Base-by-base conservation (phyloP, 1,140 invertebrate species). In the Drosophila gunungcola region DNA sequence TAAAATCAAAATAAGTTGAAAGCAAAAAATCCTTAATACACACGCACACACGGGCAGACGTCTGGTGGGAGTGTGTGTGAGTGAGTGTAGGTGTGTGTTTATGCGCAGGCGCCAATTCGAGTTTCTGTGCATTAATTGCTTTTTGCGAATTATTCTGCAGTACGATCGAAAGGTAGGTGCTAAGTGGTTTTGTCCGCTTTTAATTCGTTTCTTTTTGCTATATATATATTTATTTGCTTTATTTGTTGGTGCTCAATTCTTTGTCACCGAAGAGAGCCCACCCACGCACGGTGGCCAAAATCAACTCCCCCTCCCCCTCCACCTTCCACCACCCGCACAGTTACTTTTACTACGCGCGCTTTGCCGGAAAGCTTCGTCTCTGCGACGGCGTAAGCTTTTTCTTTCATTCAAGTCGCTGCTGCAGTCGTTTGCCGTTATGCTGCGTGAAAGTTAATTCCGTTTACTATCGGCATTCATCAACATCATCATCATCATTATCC, bases 371-470 rank as follows among this genome's bases (percentile, higher is more conserved):
- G 85, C 84, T 80, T 63, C n/a, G 21, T 51, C 75, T 65, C 68
- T 78, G 79, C 78, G 45, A 62, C 75, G 70, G 74, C 80, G 73
- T 89, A 88, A 88, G 83, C 83, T 88, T 88, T 88, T 88, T 89
- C 83, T 89, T 88, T 88, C 83, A 88, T 88, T 88, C 83, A 88
- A 88, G 83, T 88, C 74, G 78, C 56, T 64, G 81, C 77, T 64
- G 81, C 76, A 49, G 48, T 43, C 60, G 60, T 25, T 53, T 63
- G 78, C 65, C 49, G 82, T 82, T 86, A 82, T 73, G 75, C 68
- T 86, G 83, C 84, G 83, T 88, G 83, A 88, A 88, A 88, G 83
- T 88, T 88, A 88, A 89, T 88, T 88, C 84, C 83, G 84, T 89
- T 88, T 88, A 88, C 83, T 88, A 88, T 88, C 83, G 83, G 83